A percentile compares a stretch with the other conserved stretches of the same genome.
phyloP scores from a whole-genome alignment of 2,113 vertebrate species.

The Menura novaehollandiae region DNA sequence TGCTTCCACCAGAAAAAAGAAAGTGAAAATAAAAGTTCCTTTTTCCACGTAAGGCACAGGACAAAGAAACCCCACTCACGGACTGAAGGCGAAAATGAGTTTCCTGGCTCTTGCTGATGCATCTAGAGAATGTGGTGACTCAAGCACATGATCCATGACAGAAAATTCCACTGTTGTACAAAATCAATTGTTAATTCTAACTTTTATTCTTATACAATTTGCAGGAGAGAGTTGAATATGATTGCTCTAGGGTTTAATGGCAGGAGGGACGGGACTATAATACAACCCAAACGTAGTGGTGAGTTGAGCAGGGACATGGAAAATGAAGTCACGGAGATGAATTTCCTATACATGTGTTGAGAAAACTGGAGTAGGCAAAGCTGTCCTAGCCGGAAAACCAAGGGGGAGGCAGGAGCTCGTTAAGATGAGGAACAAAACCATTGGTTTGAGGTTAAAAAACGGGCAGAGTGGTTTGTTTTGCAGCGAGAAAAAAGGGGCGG shows the following conservation, averaged over 20 bases:
- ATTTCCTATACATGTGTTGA: conserved; percentile 81
- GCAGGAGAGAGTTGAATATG: conserved; percentile 69
- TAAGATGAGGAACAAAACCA: conserved; percentile 73
- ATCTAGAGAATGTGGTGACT: conserved; percentile 76
- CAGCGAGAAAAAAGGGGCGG: conserved; percentile 77
- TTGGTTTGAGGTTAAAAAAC: conserved; percentile 76
- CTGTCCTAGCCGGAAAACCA: conserved; percentile 78
- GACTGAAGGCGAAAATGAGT: conserved; percentile 72
- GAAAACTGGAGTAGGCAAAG: conserved; percentile 81
- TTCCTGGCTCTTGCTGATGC: conserved; percentile 79
- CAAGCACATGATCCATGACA: conserved; percentile 82
- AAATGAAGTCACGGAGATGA: conserved; percentile 86
- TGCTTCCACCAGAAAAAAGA: conserved; percentile 65
- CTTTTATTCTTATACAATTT: conserved; percentile 85
- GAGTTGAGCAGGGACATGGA: conserved; percentile 73
- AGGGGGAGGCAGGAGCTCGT: conserved; percentile 63
- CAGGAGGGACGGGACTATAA: conserved; percentile 73
- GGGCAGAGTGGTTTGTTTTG: conserved; percentile 86
- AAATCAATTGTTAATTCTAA: conserved; percentile 88
- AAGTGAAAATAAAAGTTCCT: conserved; percentile 75
- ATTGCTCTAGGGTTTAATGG: conserved; percentile 73
- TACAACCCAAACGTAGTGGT: conserved; percentile 81
- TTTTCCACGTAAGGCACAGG: conserved; percentile 98
- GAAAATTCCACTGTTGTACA: conserved; percentile 88
- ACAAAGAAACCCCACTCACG: conserved; percentile 91